A percentile compares a stretch with the other conserved stretches of the same genome.
phyloP scores from a whole-genome alignment of 2,113 vertebrate species.

The Gnathonemus echidnorhynchus region DNA sequence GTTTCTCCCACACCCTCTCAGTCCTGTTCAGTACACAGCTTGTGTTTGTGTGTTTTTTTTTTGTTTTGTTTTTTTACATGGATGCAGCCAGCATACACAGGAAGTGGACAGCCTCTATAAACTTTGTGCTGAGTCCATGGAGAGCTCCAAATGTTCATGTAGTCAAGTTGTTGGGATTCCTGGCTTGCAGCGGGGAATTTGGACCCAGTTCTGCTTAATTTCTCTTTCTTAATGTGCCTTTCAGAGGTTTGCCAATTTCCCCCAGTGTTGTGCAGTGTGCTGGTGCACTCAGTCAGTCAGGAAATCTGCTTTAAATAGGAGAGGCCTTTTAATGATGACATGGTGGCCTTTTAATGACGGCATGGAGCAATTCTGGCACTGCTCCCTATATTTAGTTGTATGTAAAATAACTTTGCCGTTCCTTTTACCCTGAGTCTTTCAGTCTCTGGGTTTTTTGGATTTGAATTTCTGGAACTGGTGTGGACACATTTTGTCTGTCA shows the following conservation, averaged over 20 bases:
- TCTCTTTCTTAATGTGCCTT: not conserved
- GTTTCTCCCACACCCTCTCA: not conserved
- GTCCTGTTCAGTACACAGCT: not conserved
- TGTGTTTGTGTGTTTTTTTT: not conserved
- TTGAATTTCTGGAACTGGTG: not conserved
- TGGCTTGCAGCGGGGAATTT: not conserved
- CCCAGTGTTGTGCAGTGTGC: not conserved
- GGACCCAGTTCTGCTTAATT: not conserved
- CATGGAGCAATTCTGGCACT: not conserved
- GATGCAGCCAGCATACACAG: conserved; percentile 1
- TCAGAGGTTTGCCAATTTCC: not conserved
- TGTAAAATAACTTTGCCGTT: not conserved
- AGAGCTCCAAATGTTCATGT: not conserved
- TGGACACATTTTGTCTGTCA: not conserved
- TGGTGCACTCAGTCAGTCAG: not conserved
- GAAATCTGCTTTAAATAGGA: not conserved
- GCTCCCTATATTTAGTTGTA: not conserved
- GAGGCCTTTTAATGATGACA: not conserved
- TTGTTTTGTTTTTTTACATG: not conserved
- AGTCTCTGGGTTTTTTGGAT: not conserved
- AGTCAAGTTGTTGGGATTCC: not conserved
- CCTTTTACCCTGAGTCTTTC: not conserved
- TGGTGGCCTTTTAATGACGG: not conserved
- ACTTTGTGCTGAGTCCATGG: not conserved
- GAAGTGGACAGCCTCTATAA: conserved; percentile 8